phyloP scores from a whole-genome alignment of 30 jellyfish, hydroid and myxozoan species.

The Cassiopea andromeda region DNA sequence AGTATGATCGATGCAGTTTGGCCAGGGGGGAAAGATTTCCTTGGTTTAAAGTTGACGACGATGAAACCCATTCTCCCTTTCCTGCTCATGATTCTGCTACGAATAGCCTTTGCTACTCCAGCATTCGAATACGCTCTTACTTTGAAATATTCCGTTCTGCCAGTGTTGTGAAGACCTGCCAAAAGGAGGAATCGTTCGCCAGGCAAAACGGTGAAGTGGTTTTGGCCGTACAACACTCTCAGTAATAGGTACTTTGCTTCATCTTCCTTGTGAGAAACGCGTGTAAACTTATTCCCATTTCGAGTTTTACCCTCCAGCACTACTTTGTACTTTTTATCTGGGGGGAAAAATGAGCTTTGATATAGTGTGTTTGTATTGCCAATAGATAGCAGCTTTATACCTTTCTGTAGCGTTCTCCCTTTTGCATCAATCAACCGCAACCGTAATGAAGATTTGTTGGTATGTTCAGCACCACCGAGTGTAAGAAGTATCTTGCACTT shows the following conservation, averaged over 20 bases:
- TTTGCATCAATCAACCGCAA: slow-evolving; percentile 43
- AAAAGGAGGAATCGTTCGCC: slow-evolving; percentile 46
- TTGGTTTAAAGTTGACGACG: slow-evolving; percentile 22
- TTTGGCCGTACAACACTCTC: slow-evolving; percentile 64
- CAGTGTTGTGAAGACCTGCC: slow-evolving; percentile 62
- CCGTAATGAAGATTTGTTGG: slow-evolving; percentile 27
- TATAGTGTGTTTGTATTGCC: slow-evolving; percentile 41
- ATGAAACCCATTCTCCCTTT: slow-evolving; percentile 72
- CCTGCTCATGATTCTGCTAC: slow-evolving; percentile 52
- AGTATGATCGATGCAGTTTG: slow-evolving; percentile 34
- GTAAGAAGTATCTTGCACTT: slow-evolving; percentile 31
- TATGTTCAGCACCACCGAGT: slow-evolving; percentile 66
- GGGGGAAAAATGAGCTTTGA: slow-evolving; percentile 56
- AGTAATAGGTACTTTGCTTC: slow-evolving; percentile 39
- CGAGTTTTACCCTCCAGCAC: slow-evolving; percentile 59
- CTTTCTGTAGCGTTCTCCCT: slow-evolving; percentile 60
- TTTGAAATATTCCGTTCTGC: slow-evolving; percentile 56
- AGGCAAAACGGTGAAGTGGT: slow-evolving; percentile 54
- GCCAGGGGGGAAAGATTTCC: slow-evolving; percentile 7
- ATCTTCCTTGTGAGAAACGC: slow-evolving; percentile 57
- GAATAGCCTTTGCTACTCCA: slow-evolving; percentile 37
- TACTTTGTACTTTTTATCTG: slow-evolving; percentile 36
- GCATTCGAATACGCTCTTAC: slow-evolving; percentile 29
- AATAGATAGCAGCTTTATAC: slow-evolving; percentile 32
- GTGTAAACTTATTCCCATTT: slow-evolving; percentile 57